phyloP scores from a whole-genome alignment of 2,797 vertebrate species.

The Lepidocolaptes lacrymiger region DNA sequence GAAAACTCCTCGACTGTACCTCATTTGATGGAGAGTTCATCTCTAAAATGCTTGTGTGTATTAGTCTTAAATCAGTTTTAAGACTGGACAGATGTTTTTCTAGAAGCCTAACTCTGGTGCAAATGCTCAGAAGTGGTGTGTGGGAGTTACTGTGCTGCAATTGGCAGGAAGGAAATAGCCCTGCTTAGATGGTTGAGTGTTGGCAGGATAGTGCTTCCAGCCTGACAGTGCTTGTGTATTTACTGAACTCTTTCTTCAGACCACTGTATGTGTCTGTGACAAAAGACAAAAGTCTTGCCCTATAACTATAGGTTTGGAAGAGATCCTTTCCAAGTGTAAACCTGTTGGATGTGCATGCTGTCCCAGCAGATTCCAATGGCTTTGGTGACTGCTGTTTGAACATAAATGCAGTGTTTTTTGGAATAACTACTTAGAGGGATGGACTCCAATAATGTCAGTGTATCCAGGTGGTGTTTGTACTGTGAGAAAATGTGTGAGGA shows the following conservation, averaged over 20 bases:
- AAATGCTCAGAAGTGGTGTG: not conserved
- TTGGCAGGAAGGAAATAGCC: not conserved
- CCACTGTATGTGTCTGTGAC: not conserved
- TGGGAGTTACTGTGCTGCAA: not conserved
- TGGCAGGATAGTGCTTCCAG: not conserved
- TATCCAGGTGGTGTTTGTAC: not conserved
- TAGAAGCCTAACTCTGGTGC: not conserved
- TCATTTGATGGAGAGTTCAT: not conserved
- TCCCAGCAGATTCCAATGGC: not conserved
- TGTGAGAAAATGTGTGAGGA: not conserved
- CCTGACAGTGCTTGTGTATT: not conserved
- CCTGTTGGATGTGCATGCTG: not conserved
- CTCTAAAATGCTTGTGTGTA: not conserved
- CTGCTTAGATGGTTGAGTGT: not conserved
- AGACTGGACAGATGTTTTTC: not conserved
- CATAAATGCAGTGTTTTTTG: not conserved
- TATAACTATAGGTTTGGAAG: not conserved
- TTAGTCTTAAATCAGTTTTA: constrained; percentile 2
- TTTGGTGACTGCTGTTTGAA: not conserved
- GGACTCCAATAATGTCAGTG: not conserved
- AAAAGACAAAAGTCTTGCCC: not conserved
- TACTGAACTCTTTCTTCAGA: not conserved
- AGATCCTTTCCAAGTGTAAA: not conserved
- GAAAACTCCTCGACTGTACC: not conserved
- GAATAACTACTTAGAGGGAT: not conserved